Evolutionary conservation across 2,888 invertebrate genomes (phyloP).

Genomic region (Polia nebulosa): DNA sequence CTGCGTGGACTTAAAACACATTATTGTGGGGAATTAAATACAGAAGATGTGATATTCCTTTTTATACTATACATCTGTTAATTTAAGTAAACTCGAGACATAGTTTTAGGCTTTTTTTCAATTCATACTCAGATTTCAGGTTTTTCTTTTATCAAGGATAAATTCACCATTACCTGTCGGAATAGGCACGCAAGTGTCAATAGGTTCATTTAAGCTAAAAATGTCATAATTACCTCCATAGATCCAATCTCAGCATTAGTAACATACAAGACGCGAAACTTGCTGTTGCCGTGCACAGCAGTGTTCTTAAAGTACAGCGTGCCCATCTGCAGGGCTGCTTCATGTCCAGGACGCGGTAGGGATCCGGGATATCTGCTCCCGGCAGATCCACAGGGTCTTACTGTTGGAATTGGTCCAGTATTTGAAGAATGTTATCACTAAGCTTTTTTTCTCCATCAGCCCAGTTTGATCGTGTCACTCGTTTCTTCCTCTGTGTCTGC

Average conservation of each 20-base stretch:
- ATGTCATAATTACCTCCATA: constrained; percentile 91
- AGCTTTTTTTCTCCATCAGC: constrained; percentile 92
- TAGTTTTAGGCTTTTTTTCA: too few relatives aligned
- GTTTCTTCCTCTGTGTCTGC: constrained; percentile 64
- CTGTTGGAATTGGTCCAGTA: constrained; percentile 95
- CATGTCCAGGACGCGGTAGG: constrained; percentile 94
- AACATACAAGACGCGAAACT: constrained; percentile 94
- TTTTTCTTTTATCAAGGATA: too few relatives aligned
- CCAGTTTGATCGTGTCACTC: constrained; percentile 65
- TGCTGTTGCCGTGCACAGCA: constrained; percentile 94
- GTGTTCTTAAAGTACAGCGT: constrained; percentile 94
- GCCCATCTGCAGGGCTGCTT: constrained; percentile 93
- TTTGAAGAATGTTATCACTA: constrained; percentile 93
- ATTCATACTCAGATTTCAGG: too few relatives aligned
- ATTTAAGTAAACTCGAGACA: too few relatives aligned
- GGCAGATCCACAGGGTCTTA: constrained; percentile 96
- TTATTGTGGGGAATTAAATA: not conserved
- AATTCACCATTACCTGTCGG: too few relatives aligned
- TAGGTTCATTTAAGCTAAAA: too few relatives aligned
- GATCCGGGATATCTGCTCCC: constrained; percentile 95
- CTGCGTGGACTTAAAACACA: constrained; percentile 92
- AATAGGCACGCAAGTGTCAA: too few relatives aligned
- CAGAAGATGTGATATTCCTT: too few relatives aligned
- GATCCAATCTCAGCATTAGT: constrained; percentile 93
- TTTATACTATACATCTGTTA: too few relatives aligned